A percentile compares a stretch with the other conserved stretches of the same genome.
These are phyloP conservation scores for Aspidiotus destructor DNA, from an alignment of 2,888 invertebrate genomes.

Conservation along the genomic window DNA sequence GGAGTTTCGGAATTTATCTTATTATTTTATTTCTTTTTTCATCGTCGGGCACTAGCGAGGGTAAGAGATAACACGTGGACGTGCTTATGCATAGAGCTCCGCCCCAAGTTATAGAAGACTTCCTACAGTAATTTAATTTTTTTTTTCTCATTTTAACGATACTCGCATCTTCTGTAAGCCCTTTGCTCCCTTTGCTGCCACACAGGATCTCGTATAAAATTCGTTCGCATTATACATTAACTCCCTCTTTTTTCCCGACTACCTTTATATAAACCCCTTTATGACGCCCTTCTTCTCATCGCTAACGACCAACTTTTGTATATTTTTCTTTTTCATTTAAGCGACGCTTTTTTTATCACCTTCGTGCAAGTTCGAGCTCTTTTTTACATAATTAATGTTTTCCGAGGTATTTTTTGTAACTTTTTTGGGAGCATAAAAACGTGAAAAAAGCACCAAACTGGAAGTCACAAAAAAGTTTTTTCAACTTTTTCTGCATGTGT, in stretches of 20 bases:
- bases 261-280: conserved; percentile 23
- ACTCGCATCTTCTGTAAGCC: conserved; percentile 19
- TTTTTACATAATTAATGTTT: conserved; percentile 24
- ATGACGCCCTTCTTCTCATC: conserved; percentile 23
- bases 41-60: too few relatives aligned
- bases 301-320: conserved; percentile 23
- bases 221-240: conserved; percentile 7
- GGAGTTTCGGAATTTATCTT: too few relatives aligned
- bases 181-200: conserved; percentile 4
- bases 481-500: too few relatives aligned
- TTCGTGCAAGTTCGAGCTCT: conserved; percentile 8
- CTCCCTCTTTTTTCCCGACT: conserved; percentile 10
- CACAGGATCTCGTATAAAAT: background rate
- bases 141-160: conserved; percentile 17
- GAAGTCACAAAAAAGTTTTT: too few relatives aligned
- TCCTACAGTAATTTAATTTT: background rate
- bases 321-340: conserved; percentile 26
- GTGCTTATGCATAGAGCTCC: conserved; percentile 7
- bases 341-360: conserved; percentile 18
- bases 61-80: background rate
- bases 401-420: conserved; percentile 24
- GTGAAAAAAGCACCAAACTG: too few relatives aligned
- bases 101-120: conserved; percentile 4
- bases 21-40: too few relatives aligned
- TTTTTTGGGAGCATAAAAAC: background rate